A percentile compares a stretch with the other conserved stretches of the same genome.
Conservation (phyloP, 2,113 vertebrate species). For the Podiceps cristatus region DNA sequence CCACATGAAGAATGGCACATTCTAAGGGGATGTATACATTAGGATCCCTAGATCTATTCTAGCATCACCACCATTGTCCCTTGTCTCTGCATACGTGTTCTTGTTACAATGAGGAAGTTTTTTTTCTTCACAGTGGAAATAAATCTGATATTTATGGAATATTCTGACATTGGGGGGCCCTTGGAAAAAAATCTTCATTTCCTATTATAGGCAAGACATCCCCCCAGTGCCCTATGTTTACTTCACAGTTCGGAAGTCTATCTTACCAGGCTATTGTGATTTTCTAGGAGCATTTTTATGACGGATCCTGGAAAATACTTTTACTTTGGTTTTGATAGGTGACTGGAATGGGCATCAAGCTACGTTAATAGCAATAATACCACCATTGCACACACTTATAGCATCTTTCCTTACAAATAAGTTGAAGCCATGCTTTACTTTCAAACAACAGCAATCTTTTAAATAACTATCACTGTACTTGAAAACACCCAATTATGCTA, state of each 20-base stretch:
- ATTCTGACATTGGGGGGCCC: neutral
- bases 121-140: neutral
- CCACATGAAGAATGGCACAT: rapidly evolving
- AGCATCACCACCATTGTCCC: neutral
- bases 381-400: neutral
- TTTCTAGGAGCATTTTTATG: neutral
- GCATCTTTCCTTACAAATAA: neutral
- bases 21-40: rapidly evolving
- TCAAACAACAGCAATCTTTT: neutral
- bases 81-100: neutral
- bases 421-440: neutral
- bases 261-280: neutral
- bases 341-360: neutral
- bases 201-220: neutral
- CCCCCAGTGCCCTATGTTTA: neutral
- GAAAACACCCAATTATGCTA: neutral
- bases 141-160: neutral
- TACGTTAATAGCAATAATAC: neutral
- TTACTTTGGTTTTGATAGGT: neutral
- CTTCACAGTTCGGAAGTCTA: neutral
- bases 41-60: neutral
- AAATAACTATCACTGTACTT: neutral
- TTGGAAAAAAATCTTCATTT: neutral
- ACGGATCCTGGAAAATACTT: neutral
- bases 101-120: neutral